Base-by-base conservation (phyloP, 2,888 invertebrate species). In the Luperina testacea region DNA sequence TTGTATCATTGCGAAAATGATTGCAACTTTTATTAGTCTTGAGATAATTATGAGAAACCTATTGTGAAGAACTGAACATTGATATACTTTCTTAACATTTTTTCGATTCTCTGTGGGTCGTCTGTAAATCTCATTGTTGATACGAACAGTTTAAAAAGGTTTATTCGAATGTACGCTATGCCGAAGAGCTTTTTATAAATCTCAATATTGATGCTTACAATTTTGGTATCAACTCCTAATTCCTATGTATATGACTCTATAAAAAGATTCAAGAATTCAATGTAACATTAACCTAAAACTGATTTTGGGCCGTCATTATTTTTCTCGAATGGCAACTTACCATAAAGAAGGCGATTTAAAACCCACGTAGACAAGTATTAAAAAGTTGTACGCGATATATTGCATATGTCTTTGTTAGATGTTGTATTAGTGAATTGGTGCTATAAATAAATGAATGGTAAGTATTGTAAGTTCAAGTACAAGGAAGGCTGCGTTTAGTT, bases 301-400 rank as follows among this genome's bases (percentile, higher is more conserved):
- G 17, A 78, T 77, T 85, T 82, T 82, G 84, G 88, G 27, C 79
- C 78, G 63, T 74, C 88, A 87, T 89, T 88, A 88, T 85, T 85
- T 87, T 81, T 86, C 79, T 67, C 69, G 74, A 80, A 83, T 80
- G 84, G 84, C 81, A 80, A 81, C 82, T 80, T 82, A 85, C 89
- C 81, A 80, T 82, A 88, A 77, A 88, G 7, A 84, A 76, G 81
- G 78, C 68, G n/a, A 86, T 83, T 81, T 83, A 75, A 83, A 71
- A 53, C 89, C 89, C 89, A 89, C 89, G 75, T 84, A 68, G 57
- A 71, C 57, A 71, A 20, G 59, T 68, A 70, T 85, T 81, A 78
- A 75, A 78, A 82, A 72, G 24, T 72, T 75, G 70, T 69, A 77
- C 9, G 75, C 57, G 61, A 64, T 71, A 68, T 72, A 27, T 72